Conservation (phyloP, 2,888 invertebrate species). For the Thalpophila matura region DNA sequence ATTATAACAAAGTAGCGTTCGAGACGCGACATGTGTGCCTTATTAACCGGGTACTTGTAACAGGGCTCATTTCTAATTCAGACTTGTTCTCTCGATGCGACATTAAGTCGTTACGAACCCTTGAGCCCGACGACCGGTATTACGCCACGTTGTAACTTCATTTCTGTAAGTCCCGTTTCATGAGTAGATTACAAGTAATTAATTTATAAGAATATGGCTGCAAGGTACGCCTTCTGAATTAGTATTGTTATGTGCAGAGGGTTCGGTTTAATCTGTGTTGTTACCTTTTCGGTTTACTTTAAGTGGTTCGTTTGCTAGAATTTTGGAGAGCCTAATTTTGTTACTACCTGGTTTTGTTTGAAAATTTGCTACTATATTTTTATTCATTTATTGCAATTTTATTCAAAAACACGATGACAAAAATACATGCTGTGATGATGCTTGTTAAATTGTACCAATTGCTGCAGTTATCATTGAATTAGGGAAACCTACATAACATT, state of each 20-base stretch:
- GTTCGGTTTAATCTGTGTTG: constrained; percentile 68
- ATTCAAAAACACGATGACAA: too few relatives aligned
- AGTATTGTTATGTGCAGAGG: constrained; percentile 79
- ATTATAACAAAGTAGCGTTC: constrained; percentile 70
- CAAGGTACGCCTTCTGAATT: constrained; percentile 80
- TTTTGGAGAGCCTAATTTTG: constrained; percentile 15
- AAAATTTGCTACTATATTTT: not conserved
- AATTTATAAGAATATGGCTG: constrained; percentile 90
- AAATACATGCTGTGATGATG: too few relatives aligned
- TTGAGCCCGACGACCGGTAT: constrained; percentile 70
- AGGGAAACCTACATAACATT: not conserved
- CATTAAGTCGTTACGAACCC: constrained; percentile 87
- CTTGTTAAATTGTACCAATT: too few relatives aligned
- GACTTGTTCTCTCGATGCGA: constrained; percentile 80
- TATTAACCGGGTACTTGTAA: constrained; percentile 82
- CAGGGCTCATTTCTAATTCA: constrained; percentile 89
- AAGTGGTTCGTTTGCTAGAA: constrained; percentile 34
- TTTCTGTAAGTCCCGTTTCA: constrained; percentile 89
- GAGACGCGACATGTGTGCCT: constrained; percentile 82
- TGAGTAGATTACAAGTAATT: constrained; percentile 91
- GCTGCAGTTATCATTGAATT: too few relatives aligned
- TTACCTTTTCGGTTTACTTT: constrained; percentile 57
- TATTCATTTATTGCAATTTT: not conserved
- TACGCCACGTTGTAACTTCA: constrained; percentile 86
- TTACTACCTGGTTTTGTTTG: not conserved